Base-by-base conservation (phyloP, 2,888 invertebrate species). In the Pseudococcus jackbeardsleyi region DNA sequence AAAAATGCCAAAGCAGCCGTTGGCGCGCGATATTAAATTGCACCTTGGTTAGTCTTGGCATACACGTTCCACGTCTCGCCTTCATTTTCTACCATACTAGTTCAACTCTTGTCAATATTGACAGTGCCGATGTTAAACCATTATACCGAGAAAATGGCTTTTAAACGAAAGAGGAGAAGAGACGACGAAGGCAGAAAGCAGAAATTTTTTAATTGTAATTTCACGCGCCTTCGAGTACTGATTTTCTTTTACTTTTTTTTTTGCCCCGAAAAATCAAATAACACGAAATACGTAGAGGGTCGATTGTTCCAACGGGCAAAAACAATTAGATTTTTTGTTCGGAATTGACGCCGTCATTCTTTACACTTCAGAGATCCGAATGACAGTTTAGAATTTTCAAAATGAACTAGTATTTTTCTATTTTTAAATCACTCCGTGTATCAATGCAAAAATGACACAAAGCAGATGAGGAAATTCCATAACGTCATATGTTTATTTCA, bases 21-120 rank as follows among this genome's bases (percentile, higher is more conserved):
- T 64, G 64, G 64, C 64, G 64, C 64, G 64, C 64, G 64, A 64
- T 64, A 64, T 64, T 64, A 64, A 64, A 64, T 64, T 64, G 64
- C 64, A 64, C 64, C 64, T 64, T 64, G 15, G 64, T 33, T 33
- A 33, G 26, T 33, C 26, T 54, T 54, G 15, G 54, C 17, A 22
- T 64, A 64, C 64, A 22, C 64, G 64, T 64, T 64, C 22, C 64
- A 64, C 64, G 64, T 64, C 64, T 64, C 54, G 17, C 54, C 12
- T 54, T 5, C 17, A 15, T 54, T 46, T 46, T 46, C 46, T 46
- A 54, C 54, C 54, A 54, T 12, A 54, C 54, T 54, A 54, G 17
- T 54, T 54, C 54, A 54, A 54, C 54, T 54, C 64, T 22, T 64
- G 64, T 64, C 64, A 64, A 64, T 64, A 64, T 64, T 64, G 64